A percentile compares a stretch with the other conserved stretches of the same genome.
phyloP scores from a whole-genome alignment of 2,797 vertebrate genomes.

The Tiaroga cobitis region DNA sequence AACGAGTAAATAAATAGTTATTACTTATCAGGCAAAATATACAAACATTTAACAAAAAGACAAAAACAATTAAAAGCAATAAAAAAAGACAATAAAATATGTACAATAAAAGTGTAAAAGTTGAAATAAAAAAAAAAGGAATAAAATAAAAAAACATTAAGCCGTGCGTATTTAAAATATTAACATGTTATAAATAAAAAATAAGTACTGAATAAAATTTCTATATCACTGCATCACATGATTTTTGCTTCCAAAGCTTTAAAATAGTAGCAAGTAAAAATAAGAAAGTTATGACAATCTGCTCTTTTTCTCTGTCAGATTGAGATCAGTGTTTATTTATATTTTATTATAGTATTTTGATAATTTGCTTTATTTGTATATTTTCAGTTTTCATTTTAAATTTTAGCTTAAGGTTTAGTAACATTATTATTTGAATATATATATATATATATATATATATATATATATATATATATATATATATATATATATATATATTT shows the following conservation, averaged over 20 bases:
- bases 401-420: not conserved
- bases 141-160: no score
- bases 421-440: not conserved
- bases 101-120: no score
- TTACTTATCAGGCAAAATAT: not conserved
- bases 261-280: not conserved
- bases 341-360: not conserved
- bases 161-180: no score
- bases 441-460: no score
- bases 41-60: constrained; percentile 5
- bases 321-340: not conserved
- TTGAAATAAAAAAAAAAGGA: no score
- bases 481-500: not conserved
- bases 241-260: not conserved
- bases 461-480: no score
- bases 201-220: not conserved
- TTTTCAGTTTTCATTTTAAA: not conserved
- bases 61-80: constrained; percentile 3
- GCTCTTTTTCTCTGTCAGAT: not conserved
- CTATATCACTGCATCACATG: not conserved
- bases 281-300: not conserved
- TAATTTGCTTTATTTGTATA: not conserved
- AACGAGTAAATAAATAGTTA: no score
- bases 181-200: not conserved
- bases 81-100: not conserved